These are phyloP conservation scores for Gambusia affinis DNA, from an alignment of 2,113 vertebrate genomes.

Conservation along the genomic window DNA sequence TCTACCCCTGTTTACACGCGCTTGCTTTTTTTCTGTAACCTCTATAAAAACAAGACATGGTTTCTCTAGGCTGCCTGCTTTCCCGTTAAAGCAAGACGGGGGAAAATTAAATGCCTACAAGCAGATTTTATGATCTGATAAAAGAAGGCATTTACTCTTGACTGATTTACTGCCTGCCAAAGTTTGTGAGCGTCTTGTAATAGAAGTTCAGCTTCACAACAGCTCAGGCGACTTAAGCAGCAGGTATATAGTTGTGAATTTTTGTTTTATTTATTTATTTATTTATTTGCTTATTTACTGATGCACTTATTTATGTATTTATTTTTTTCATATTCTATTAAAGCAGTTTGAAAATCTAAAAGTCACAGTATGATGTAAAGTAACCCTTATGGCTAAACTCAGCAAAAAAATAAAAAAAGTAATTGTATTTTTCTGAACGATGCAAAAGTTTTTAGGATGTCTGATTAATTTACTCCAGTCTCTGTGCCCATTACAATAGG, in stretches of 20 bases:
- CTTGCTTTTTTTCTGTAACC: slow-evolving; percentile 66
- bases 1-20: slow-evolving; percentile 65
- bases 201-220: slow-evolving; percentile 58
- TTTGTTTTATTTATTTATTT: slow-evolving; percentile 30
- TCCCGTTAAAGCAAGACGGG: slow-evolving; percentile 72
- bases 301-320: slow-evolving; percentile 23
- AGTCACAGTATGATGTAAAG: neutral
- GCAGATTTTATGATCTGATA: slow-evolving; percentile 83
- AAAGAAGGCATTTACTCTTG: slow-evolving; percentile 80
- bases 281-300: neutral
- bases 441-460: slow-evolving; percentile 10
- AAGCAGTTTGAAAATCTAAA: neutral
- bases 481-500: slow-evolving; percentile 25
- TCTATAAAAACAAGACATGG: slow-evolving; percentile 68
- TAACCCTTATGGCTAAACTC: neutral
- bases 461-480: slow-evolving; percentile 9
- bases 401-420: neutral
- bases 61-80: slow-evolving; percentile 74
- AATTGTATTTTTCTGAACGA: neutral
- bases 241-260: slow-evolving; percentile 50
- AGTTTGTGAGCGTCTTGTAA: slow-evolving; percentile 74
- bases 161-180: slow-evolving; percentile 80
- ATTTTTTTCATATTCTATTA: slow-evolving; percentile 32
- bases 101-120: slow-evolving; percentile 79
- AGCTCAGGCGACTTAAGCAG: slow-evolving; percentile 56